Evolutionary conservation across 2,113 vertebrate species (phyloP), one percentile per base, ranked within the genome.

Genomic region (Lethenteron reissneri): DNA sequence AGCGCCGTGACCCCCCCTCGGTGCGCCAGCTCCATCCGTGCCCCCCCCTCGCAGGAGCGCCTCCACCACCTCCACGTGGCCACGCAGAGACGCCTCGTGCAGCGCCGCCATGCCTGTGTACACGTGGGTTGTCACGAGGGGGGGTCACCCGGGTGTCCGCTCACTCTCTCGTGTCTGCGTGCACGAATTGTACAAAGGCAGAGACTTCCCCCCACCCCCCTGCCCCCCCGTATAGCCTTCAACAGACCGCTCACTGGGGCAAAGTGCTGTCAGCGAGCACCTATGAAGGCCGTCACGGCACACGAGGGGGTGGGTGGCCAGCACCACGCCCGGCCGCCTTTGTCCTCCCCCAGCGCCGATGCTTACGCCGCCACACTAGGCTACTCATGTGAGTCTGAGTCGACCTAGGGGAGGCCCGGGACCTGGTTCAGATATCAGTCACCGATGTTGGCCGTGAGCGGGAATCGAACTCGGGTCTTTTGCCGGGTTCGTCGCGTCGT

Each of bases 21-120:
- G 95, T 91, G 1, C 77, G 79, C n/a, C 80, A 94, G 92, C 76
- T 89, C 85, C 73, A 97, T 84, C 75, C 96, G 82, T 0, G 94
- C n/a, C n/a, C 92, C 0, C 89, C 0, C 84, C 75, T 7, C 82
- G 81, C 4, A 97, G 80, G 75, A 97, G 82, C n/a, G 96, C 80
- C 78, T 89, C 85, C 71, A 97, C 92, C 0, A 90, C 95, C 15
- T 89, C 88, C 74, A 99, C 81, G 77, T 89, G 94, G 13, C 92
- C 94, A 0, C 88, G 87, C 13, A 99, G 86, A 68, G 95, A 89
- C 0, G 94, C 90, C 72, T 95, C 88, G 0, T 97, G 92, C 56
- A 99, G 81, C 6, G 94, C 91, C 2, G 88, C 87, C 87, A 95
- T 89, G 60, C 94, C 85, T 75, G 17, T 21, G 69, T 58, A 12